These are phyloP conservation scores for Cebus imitator DNA, from an alignment of 2,113 vertebrate genomes.

Conservation along the genomic window DNA sequence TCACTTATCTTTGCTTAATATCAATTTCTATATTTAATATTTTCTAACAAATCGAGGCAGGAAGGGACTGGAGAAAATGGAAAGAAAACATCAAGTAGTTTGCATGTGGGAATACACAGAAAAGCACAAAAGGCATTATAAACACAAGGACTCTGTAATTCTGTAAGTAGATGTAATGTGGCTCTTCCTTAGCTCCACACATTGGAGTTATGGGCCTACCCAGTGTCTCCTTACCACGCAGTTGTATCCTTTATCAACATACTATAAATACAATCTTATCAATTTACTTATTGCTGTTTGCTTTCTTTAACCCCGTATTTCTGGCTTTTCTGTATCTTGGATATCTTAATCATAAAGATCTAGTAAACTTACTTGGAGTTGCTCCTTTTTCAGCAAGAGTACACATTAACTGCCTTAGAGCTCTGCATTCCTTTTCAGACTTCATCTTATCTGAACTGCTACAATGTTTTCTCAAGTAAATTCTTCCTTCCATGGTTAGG, in stretches of 20 bases:
- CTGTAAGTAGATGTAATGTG: neutral
- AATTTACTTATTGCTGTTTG: neutral
- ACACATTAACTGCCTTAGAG: neutral
- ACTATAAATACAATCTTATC: neutral
- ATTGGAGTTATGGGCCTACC: rapidly evolving
- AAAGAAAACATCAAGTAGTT: neutral
- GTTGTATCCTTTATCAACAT: neutral
- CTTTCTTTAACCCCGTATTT: neutral
- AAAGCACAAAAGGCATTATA: neutral
- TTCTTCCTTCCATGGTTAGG: neutral
- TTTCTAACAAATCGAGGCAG: neutral
- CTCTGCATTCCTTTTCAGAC: neutral
- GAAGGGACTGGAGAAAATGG: neutral
- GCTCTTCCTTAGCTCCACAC: neutral
- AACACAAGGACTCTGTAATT: neutral
- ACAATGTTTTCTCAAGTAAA: neutral
- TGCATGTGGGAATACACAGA: neutral
- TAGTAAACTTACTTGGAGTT: neutral
- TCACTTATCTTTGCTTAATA: neutral
- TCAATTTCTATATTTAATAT: neutral
- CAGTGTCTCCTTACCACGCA: neutral
- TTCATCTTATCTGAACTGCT: neutral
- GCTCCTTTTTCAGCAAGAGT: neutral
- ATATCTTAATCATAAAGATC: neutral
- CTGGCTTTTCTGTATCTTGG: neutral